Evolutionary conservation across 2,797 vertebrate genomes (phyloP), one percentile per base, ranked within the genome.

Genomic region (Neostethus bicornis): DNA sequence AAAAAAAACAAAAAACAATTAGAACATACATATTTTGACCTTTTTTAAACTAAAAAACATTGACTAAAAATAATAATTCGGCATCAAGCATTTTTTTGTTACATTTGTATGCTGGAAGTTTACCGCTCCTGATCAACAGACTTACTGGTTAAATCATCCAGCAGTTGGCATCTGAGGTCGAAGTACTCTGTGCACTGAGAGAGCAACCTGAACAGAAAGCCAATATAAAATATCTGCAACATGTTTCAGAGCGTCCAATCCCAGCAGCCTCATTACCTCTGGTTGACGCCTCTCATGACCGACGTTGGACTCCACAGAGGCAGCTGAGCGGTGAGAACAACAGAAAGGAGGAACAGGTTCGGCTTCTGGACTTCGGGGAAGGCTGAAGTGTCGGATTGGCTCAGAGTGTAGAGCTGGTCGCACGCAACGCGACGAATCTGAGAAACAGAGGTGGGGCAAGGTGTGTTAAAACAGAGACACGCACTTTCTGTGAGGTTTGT

Each of bases 121-220:
- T 12, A 26, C 28, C 12, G 10, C 11, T 11, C 7, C 3, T 29
- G 10, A 32, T 14, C 32, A 1, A 8, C 39, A 39, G 3, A 20
- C 45, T 96, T 90, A 99, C 97, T 95, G 24, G 97, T 99, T 41
- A 99, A 90, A 73, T 99, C 97, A 78, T 99, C 97, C 83, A 99
- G 61, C 38, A 99, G 91, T 43, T 98, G 96, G 79, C 97, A 99
- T 52, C 97, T 89, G 76, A 99, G 86, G 84, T 98, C 97, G 89
- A 99, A 99, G 86, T 99, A 99, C 66, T 99, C 97, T 0, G 95
- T 96, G 86, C 97, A 99, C 57, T 99, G 97, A 28, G 96, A 96
- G 61, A 99, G 80, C 39, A 99, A 89, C 85, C 97, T 99, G 81
- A 65, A 48, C 51, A 57, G 29, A 77, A 69, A 23, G 17, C 49